A percentile compares a stretch with the other conserved stretches of the same genome.
Evolutionary conservation across 2,888 invertebrate genomes (phyloP).

Genomic region (Mythimna loreyi): DNA sequence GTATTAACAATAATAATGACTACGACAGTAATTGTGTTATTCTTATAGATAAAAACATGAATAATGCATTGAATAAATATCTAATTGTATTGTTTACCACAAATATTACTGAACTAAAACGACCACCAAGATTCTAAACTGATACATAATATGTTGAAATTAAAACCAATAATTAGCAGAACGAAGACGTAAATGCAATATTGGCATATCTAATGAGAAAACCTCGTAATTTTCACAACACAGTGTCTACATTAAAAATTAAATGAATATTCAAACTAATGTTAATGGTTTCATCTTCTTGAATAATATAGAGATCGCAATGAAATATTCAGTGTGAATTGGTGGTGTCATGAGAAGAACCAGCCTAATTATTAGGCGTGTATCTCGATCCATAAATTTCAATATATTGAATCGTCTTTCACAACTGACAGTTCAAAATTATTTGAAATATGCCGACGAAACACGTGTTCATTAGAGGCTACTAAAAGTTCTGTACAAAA

Average conservation of each 20-base stretch:
- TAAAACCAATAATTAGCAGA: not conserved
- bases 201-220: slow-evolving; percentile 38
- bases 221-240: slow-evolving; percentile 22
- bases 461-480: slow-evolving; percentile 44
- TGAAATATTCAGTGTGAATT: slow-evolving; percentile 88
- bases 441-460: slow-evolving; percentile 50
- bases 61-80: not conserved
- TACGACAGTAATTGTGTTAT: not conserved
- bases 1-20: not conserved
- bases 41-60: not conserved
- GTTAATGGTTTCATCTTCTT: slow-evolving; percentile 72
- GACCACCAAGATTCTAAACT: not conserved
- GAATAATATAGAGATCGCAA: slow-evolving; percentile 81
- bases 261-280: slow-evolving; percentile 63
- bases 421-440: slow-evolving; percentile 50
- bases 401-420: slow-evolving; percentile 67
- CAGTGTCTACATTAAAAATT: slow-evolving; percentile 27
- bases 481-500: slow-evolving; percentile 10
- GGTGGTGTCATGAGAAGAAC: slow-evolving; percentile 66
- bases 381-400: slow-evolving; percentile 83
- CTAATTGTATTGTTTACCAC: not conserved
- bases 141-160: not conserved
- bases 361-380: slow-evolving; percentile 66
- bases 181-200: slow-evolving; percentile 9
- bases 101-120: not conserved